Evolutionary conservation across 1,140 invertebrate genomes (phyloP), one percentile per base, ranked within the genome.

Genomic region (Patella vulgata): DNA sequence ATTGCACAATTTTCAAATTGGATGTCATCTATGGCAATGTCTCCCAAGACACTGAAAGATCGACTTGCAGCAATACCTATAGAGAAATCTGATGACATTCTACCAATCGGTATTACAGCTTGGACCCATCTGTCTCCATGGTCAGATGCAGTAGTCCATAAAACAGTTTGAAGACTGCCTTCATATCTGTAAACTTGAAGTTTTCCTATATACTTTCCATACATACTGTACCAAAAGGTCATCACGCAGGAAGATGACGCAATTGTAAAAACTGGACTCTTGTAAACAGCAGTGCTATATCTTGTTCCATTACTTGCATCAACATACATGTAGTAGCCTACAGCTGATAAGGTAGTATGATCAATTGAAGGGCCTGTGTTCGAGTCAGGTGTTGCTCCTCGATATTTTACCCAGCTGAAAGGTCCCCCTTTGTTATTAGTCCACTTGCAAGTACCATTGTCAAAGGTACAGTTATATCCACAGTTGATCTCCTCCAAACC

Each of bases 301-400:
- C 28, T 19, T 14, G 44, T 48, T 21, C 79, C 80, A 59, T 73
- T 71, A 42, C 44, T 73, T 9, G 76, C 72, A 69, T 93, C 91
- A 14, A 92, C 89, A 77, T 91, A 93, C 85, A 93, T 88, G 78
- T 92, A 94, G 74, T 91, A 87, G 25, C 91, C 91, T 90, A 75
- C 28, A 12, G 59, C 28, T 30, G 59, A 70, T 12, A 71, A 67
- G 3, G 46, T 58, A 1, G 91, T 93, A 71, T 93, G 92, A 77
- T 93, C 92, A 71, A 85, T 87, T 3, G 87, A 87, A 0, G 91
- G 92, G 14, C 92, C 92, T 0, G 91, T 93, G 17, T 87, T 87
- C 8, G 91, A 85, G 27, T 68, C 70, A 28, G 72, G 68, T 21
- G 77, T 80, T 12, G 76, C 76, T 46, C 76, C 70, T 25, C 51